These are phyloP conservation scores for Lepidonotus clava DNA, from an alignment of 2,888 invertebrate genomes.

Conservation along the genomic window DNA sequence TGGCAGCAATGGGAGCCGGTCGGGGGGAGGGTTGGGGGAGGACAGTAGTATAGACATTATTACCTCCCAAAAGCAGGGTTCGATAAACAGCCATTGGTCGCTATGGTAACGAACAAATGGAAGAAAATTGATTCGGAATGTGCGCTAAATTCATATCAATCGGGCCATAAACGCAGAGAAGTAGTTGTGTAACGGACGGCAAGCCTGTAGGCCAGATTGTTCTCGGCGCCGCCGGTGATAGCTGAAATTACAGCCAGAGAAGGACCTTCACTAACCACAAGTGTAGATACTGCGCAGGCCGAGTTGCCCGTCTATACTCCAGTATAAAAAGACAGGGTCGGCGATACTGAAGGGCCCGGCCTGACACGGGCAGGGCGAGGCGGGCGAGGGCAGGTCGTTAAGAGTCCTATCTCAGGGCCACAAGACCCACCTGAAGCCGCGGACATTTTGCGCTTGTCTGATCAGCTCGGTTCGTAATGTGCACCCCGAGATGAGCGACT, in stretches of 20 bases:
- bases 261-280: background rate
- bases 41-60: constrained; percentile 49
- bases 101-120: constrained; percentile 47
- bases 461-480: constrained; percentile 19
- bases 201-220: constrained; percentile 3
- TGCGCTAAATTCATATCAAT: constrained; percentile 44
- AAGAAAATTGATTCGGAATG: constrained; percentile 34
- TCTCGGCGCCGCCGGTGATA: background rate
- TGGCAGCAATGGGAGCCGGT: background rate
- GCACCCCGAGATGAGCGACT: constrained; percentile 15
- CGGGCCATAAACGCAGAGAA: constrained; percentile 41
- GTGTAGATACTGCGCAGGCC: constrained; percentile 22
- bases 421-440: constrained; percentile 6
- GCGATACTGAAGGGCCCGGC: background rate
- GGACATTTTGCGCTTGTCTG: constrained; percentile 35
- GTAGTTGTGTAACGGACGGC: constrained; percentile 31
- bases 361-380: background rate
- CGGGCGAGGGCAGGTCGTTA: background rate
- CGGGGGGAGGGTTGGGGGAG: background rate
- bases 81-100: constrained; percentile 38
- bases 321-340: background rate
- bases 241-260: background rate
- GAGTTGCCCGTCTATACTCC: background rate
- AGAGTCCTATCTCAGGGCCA: constrained; percentile 2
- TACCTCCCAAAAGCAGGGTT: constrained; percentile 45